Evolutionary conservation across 2,888 invertebrate species (phyloP), one percentile per base, ranked within the genome.

Genomic region (Troglohyphantes excavatus): DNA sequence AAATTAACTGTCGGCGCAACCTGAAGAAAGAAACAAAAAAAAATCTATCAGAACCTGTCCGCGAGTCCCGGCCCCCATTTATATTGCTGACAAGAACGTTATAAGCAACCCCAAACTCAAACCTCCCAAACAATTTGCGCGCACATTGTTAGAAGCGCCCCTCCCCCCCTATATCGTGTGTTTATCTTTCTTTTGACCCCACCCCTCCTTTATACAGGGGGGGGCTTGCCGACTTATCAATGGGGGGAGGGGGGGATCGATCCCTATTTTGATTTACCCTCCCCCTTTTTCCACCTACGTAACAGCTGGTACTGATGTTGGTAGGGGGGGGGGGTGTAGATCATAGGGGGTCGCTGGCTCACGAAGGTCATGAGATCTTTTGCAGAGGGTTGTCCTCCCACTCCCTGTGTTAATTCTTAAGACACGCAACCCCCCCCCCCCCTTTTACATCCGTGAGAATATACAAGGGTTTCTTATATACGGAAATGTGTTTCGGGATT

Each of bases 221-320:
- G 53, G 23, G 26, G 53, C 53, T 17, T 23, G 39, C 33, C 26
- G 39, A 53, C 27, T 7, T 43, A n/a, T 29, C 73, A 21, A 70
- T 39, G 59, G 43, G 76, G 65, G 68, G 33, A 26, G 33, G 33
- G 19, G 39, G 72, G 53, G 72, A 88, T 75, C 67, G 81, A 82
- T 82, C 82, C 88, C 39, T 46, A 75, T 82, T 89, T 87, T 81
- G 53, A 67, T 43, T 27, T 70, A n/a, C 39, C 67, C 53, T 53
- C 59, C 39, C 29, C 53, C 70, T 46, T 67, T 59, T 53, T 46
- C 78, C 70, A 75, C 67, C 78, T 70, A 53, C 87, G 88, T 76
- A 89, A 89, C 88, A 89, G 82, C 75, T 89, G 88, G 75, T 63
- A 46, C 43, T 89, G 88, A 89, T 89, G 87, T 79, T 53, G 46